Evolutionary conservation across 2,113 vertebrate genomes (phyloP).

Genomic region (Progne subis): DNA sequence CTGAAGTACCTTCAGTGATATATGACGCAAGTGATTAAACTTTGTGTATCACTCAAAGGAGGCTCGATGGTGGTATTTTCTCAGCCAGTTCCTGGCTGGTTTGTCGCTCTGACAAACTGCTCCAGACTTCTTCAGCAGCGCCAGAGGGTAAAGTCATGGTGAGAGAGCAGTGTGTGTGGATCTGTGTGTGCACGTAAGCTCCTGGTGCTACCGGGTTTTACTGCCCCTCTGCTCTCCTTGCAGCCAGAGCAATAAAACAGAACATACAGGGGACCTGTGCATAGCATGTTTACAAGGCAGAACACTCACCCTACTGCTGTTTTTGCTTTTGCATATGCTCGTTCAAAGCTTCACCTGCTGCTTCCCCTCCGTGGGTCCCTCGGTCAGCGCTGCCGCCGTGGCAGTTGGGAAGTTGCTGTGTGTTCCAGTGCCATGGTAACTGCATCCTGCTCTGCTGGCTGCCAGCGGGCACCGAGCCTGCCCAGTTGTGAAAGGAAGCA

Average conservation of each 20-base stretch:
- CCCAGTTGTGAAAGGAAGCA: not conserved
- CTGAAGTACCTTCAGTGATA: not conserved
- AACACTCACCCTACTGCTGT: not conserved
- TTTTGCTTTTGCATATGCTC: not conserved
- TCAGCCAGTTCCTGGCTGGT: not conserved
- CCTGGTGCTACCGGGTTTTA: not conserved
- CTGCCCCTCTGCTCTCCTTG: not conserved
- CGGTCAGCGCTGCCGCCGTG: rapidly evolving
- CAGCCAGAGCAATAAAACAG: not conserved
- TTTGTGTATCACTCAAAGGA: not conserved
- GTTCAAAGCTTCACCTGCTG: not conserved
- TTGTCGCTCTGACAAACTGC: not conserved
- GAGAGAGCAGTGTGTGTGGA: rapidly evolving
- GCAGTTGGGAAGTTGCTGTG: not conserved
- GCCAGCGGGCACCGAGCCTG: not conserved
- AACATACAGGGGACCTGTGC: not conserved
- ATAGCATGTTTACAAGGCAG: not conserved
- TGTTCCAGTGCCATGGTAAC: constrained; percentile 46
- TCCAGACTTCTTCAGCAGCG: not conserved
- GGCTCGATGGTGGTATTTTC: not conserved
- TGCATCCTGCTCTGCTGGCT: not conserved
- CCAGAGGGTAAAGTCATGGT: not conserved
- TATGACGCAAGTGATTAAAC: not conserved
- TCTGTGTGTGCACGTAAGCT: rapidly evolving
- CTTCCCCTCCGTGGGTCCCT: not conserved